Evolutionary conservation across 2,113 vertebrate genomes (phyloP), one percentile per base, ranked within the genome.

Genomic region (Lepus europaeus): DNA sequence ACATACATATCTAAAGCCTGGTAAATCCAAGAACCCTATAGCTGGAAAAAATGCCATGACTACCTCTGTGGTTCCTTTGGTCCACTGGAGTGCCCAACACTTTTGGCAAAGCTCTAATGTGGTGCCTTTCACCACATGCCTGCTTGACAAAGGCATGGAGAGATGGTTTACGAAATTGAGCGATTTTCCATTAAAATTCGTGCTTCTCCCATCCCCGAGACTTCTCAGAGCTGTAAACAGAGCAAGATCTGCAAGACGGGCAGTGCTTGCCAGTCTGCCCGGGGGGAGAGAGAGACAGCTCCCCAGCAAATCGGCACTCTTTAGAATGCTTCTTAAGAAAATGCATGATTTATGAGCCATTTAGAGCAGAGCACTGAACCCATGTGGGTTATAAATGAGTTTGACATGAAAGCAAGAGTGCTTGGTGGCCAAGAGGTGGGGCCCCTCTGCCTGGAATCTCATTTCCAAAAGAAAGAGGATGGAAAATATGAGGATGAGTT

Each of bases 261-360:
- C 20, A 5, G 33, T 11, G 11, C 53, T 63, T 36, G 27, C 80
- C n/a, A 4, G n/a, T 39, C 72, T 5, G 31, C 93, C 81, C 0
- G 1, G 68, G 61, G 85, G 19, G 17, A 83, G 70, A 53, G 59
- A 70, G 72, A 84, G 72, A 72, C 66, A 6, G 85, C 81, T 17
- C 22, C 85, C 81, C 33, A 4, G 81, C 3, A 70, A 83, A 70
- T 61, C 5, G 6, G 14, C 70, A 81, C 72, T 95, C 91, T 95
- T 97, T 69, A 89, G 91, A 97, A 96, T 96, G 95, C 95, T 93
- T 70, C 96, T 91, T 88, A 97, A 96, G 92, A 69, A 97, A 97
- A 96, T 83, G 56, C 95, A 33, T 97, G 97, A 97, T 97, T 94
- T 95, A 96, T 97, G 96, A 97, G 96, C 82, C 96, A 76, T 94